These are phyloP conservation scores for Phalacrocorax carbo DNA, from an alignment of 2,113 vertebrate genomes.

Conservation along the genomic window DNA sequence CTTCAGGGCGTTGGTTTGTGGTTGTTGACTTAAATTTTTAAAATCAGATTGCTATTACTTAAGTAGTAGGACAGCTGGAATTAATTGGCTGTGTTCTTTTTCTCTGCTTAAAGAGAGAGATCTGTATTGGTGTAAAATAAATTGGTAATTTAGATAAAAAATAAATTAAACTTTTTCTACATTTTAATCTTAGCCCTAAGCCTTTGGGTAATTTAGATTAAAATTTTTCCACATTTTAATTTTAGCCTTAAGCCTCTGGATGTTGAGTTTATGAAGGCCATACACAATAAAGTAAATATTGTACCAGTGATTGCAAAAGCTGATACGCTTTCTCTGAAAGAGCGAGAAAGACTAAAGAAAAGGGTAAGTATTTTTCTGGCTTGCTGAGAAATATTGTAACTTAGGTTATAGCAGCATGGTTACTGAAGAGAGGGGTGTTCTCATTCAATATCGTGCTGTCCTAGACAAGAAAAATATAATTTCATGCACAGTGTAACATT, in stretches of 20 bases:
- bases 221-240: neutral
- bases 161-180: neutral
- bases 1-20: neutral
- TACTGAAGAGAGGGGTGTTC: neutral
- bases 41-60: neutral
- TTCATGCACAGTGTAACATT: neutral
- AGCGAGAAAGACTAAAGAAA: conserved; percentile 93
- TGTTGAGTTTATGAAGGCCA: conserved; percentile 83
- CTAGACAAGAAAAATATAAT: neutral
- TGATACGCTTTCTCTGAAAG: conserved; percentile 84
- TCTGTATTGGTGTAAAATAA: neutral
- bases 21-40: neutral
- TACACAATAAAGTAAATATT: conserved; percentile 84
- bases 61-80: neutral
- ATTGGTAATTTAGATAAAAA: neutral
- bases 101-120: neutral
- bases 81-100: neutral
- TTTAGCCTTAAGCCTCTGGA: conserved; percentile 81
- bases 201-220: conserved; percentile 48
- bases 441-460: neutral
- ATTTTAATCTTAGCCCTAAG: conserved; percentile 71
- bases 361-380: conserved; percentile 77
- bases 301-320: conserved; percentile 85
- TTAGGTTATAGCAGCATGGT: neutral
- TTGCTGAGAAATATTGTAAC: neutral